phyloP scores from a whole-genome alignment of 2,888 invertebrate genomes.

The Zaprionus obscuricornis region DNA sequence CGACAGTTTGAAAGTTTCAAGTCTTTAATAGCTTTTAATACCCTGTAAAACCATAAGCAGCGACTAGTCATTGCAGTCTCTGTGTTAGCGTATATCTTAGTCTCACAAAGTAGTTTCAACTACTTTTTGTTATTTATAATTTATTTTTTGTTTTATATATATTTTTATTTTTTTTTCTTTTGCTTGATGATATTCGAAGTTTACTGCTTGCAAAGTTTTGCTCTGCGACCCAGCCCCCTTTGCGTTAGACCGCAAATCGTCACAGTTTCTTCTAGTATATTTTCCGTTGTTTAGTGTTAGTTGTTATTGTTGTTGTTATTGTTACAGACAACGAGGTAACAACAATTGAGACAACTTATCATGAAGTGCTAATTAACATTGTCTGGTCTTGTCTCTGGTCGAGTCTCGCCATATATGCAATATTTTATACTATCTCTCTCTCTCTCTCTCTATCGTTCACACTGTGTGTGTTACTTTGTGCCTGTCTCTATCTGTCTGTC shows the following conservation, averaged over 20 bases:
- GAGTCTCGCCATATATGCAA: neutral
- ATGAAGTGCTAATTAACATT: slow-evolving; percentile 78
- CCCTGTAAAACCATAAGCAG: too few relatives aligned
- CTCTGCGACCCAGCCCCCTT: neutral
- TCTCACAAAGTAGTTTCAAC: too few relatives aligned
- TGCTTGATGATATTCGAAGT: slow-evolving; percentile 42
- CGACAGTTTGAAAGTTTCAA: too few relatives aligned
- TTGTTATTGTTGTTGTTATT: neutral
- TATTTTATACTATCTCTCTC: neutral
- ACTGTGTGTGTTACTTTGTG: slow-evolving; percentile 7
- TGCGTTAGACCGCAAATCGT: slow-evolving; percentile 32
- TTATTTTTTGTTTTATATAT: too few relatives aligned
- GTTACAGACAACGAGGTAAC: slow-evolving; percentile 24
- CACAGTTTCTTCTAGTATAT: slow-evolving; percentile 35
- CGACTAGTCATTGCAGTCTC: too few relatives aligned
- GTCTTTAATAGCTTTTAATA: too few relatives aligned
- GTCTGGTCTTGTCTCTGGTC: slow-evolving; percentile 50
- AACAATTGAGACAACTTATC: slow-evolving; percentile 77
- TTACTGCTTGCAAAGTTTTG: too few relatives aligned
- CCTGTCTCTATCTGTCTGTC: slow-evolving; percentile 45
- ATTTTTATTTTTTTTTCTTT: neutral
- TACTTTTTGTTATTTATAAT: too few relatives aligned
- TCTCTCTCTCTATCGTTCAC: neutral
- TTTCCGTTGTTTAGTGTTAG: neutral
- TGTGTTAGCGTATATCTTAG: too few relatives aligned